Conservation (phyloP, 2,113 vertebrate species). For the Ondatra zibethicus region DNA sequence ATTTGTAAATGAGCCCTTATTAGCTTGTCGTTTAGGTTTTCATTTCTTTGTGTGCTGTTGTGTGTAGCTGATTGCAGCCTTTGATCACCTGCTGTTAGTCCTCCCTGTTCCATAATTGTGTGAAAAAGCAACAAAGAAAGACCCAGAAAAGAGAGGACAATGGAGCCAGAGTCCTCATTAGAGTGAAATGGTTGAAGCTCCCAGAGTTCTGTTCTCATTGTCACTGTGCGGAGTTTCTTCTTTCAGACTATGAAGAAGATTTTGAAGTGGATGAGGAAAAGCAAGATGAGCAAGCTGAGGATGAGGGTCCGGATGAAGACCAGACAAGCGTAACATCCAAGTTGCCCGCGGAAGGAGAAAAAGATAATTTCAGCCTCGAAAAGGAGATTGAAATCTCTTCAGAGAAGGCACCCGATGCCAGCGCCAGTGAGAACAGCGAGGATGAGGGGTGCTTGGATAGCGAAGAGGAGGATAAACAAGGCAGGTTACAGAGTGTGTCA, state of each 20-base stretch:
- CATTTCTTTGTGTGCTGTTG: constrained; percentile 36
- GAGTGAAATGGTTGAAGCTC: constrained; percentile 25
- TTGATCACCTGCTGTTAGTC: constrained; percentile 59
- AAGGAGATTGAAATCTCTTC: constrained; percentile 66
- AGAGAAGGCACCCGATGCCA: constrained; percentile 65
- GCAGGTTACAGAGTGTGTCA: constrained; percentile 81
- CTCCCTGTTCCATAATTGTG: constrained; percentile 68
- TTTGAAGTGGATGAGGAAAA: constrained; percentile 94
- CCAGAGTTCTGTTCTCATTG: constrained; percentile 69
- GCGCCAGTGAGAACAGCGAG: constrained; percentile 71
- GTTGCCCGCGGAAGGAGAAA: constrained; percentile 81
- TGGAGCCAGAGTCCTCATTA: constrained; percentile 69
- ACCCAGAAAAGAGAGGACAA: constrained; percentile 50
- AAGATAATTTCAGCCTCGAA: constrained; percentile 65
- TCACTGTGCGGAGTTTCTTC: constrained; percentile 69
- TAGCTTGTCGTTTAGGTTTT: constrained; percentile 31
- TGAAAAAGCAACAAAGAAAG: constrained; percentile 56
- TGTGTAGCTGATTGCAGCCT: constrained; percentile 34
- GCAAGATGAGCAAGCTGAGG: constrained; percentile 82
- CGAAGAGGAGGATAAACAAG: constrained; percentile 82
- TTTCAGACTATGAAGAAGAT: constrained; percentile 94
- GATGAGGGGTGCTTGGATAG: constrained; percentile 72
- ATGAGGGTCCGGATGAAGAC: constrained; percentile 79
- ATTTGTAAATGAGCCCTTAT: constrained; percentile 63
- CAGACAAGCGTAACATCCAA: constrained; percentile 81